Evolutionary conservation across 2,113 vertebrate species (phyloP), one percentile per base, ranked within the genome.

Genomic region (Silurus asotus): DNA sequence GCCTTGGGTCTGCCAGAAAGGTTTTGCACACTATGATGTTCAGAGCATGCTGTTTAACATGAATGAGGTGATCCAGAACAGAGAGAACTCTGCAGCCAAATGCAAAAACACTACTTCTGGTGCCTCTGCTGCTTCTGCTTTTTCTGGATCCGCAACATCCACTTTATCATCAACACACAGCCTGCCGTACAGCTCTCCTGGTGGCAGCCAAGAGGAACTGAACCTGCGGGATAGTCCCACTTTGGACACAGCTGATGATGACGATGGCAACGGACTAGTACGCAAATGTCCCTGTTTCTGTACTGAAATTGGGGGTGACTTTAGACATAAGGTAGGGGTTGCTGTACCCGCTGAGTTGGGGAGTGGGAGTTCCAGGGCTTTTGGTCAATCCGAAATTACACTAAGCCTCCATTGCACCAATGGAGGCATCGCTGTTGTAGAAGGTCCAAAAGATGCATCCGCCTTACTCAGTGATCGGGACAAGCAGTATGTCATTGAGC

Each of bases 201-300:
- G 97, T 91, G 98, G 98, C 84, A 99, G 98, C 83, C 99, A 98
- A 1, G 98, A 99, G 89, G 98, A 99, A 89, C 94, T 99, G 89
- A 98, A 96, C 91, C 94, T 95, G 83, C 98, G 98, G 84, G 98
- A 98, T 61, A 94, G 92, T 92, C 96, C 97, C 13, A 94, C 95
- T 87, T 93, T 99, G 91, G 98, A 99, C 91, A 96, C 97, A 20
- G 97, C 97, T 10, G 97, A 99, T 0, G 98, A 99, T 90, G 99
- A 99, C 90, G 99, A 98, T 92, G 97, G 97, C 95, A 98, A 97
- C 49, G 98, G 99, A 9, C 95, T 99, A 53, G 96, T 99, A 55
- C 95, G 99, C 91, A 98, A 96, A 92, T 99, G 98, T 86, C 98
- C 97, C 0, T 99, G 99, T 92, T 99, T 99, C 92, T 96, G 98